Base-by-base conservation (phyloP, 2,888 invertebrate species). In the Dryocosmus kuriphilus region DNA sequence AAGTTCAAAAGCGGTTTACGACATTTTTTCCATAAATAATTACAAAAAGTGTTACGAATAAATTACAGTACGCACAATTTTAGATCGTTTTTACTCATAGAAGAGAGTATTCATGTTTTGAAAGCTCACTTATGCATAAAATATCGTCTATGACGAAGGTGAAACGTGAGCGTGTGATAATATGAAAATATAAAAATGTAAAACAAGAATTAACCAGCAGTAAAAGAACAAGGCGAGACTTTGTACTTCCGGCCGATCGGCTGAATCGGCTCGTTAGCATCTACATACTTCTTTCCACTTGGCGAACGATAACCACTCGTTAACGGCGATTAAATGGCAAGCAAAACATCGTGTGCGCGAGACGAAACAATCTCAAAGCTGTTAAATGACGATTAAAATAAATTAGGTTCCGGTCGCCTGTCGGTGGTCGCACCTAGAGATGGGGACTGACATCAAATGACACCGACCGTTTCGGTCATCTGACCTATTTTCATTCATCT, bases 281-380 rank as follows among this genome's bases (percentile, higher is more conserved):
- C 86, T 85, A 84, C 86, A 85, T 85, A 84, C 86, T 85, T 89
- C 88, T 88, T 89, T 88, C 86, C 87, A 87, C 86, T 86, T 83
- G 86, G 86, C 84, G 85, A 88, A 89, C 89, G 90, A 89, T 89
- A 89, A 89, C 89, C 87, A 84, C 88, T 89, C 88, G 89, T 89
- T 89, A 90, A 89, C 86, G 88, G 87, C 86, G 89, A 89, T 89
- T 89, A 89, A 89, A 88, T 84, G 88, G 87, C 85, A 83, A 87
- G 88, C 88, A 88, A 89, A 89, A 88, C 87, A 87, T 88, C 86
- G 81, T 83, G 86, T 81, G 84, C 85, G 83, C 88, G 88, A 89
- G 90, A 89, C 89, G 88, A 90, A 89, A 89, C 89, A 90, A 89
- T 90, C 88, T 86, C 82, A 82, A 77, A 81, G 85, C 86, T 83